Percentiles rank a stretch among this genome's conserved stretches.
phyloP scores from a whole-genome alignment of 37 sponge, comb jelly and placozoan species.

The Lycopodina hypogea region DNA sequence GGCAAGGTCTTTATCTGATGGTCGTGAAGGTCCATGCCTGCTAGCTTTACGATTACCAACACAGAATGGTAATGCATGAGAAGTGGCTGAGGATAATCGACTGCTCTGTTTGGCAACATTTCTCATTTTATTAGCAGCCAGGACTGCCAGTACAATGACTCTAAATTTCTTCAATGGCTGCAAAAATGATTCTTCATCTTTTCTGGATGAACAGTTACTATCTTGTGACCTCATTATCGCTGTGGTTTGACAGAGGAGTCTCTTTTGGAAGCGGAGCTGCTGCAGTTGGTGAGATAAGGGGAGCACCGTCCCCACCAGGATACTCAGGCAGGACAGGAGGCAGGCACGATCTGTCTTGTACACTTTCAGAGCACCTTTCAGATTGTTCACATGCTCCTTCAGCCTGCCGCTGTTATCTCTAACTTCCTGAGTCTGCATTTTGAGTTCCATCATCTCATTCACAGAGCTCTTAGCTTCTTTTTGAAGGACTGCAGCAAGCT shows the following conservation, averaged over 20 bases:
- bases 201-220: not conserved
- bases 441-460: not conserved
- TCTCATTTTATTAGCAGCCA: conserved; percentile 26
- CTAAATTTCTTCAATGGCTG: conserved; percentile 22
- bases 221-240: not conserved
- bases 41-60: not conserved
- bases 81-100: not conserved
- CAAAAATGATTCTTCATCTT: not conserved
- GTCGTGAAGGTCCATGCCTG: not conserved
- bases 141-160: conserved; percentile 26
- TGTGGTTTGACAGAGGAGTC: not conserved
- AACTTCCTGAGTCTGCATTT: not conserved
- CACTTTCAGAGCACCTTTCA: conserved; percentile 3
- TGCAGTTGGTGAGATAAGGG: conserved; percentile 9
- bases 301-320: conserved; percentile 21
- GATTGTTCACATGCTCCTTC: not conserved
- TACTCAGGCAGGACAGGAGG: conserved; percentile 29
- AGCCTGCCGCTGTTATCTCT: not conserved
- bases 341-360: conserved; percentile 34
- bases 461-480: not conserved
- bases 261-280: conserved; percentile 18
- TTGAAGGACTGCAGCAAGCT: not conserved
- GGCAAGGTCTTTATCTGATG: not conserved
- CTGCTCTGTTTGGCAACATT: not conserved
- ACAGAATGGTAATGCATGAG: not conserved